Percentiles rank a stretch among this genome's conserved stretches.
These are phyloP conservation scores for Aurelia aurita DNA, from an alignment of 30 jellyfish, hydroid and myxozoan genomes.

Conservation along the genomic window DNA sequence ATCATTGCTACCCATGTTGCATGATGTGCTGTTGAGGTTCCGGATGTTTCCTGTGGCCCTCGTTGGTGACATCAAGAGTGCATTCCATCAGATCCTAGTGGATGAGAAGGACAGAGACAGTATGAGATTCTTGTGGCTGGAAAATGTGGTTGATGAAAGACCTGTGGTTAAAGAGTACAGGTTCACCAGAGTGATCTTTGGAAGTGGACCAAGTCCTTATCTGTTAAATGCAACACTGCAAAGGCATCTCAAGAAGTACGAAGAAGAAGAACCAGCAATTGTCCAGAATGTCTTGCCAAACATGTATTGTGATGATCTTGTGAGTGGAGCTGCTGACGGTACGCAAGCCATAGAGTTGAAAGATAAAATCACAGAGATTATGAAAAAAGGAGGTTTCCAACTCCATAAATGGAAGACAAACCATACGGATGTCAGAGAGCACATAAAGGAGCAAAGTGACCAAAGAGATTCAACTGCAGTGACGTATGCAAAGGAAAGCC, in stretches of 20 bases:
- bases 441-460: constrained; percentile 25
- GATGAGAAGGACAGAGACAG: constrained; percentile 58
- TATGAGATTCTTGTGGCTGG: constrained; percentile 36
- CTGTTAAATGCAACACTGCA: constrained; percentile 37
- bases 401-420: constrained; percentile 51
- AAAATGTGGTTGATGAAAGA: constrained; percentile 7
- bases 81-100: constrained; percentile 50
- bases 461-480: constrained; percentile 20
- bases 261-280: constrained; percentile 37
- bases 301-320: constrained; percentile 50
- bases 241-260: constrained; percentile 46
- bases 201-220: constrained; percentile 53
- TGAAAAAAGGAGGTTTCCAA: constrained; percentile 37
- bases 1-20: constrained; percentile 17
- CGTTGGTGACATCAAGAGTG: constrained; percentile 28
- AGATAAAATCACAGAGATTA: constrained; percentile 24
- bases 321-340: constrained; percentile 50
- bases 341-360: constrained; percentile 38
- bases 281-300: constrained; percentile 36
- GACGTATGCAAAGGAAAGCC: constrained; percentile 51
- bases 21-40: constrained; percentile 41
- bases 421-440: constrained; percentile 26
- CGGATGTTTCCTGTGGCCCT: constrained; percentile 23
- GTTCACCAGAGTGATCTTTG: constrained; percentile 40
- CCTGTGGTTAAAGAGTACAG: constrained; percentile 43